Evolutionary conservation across 2,888 invertebrate genomes (phyloP).

Genomic region (Metallyticus violacea): DNA sequence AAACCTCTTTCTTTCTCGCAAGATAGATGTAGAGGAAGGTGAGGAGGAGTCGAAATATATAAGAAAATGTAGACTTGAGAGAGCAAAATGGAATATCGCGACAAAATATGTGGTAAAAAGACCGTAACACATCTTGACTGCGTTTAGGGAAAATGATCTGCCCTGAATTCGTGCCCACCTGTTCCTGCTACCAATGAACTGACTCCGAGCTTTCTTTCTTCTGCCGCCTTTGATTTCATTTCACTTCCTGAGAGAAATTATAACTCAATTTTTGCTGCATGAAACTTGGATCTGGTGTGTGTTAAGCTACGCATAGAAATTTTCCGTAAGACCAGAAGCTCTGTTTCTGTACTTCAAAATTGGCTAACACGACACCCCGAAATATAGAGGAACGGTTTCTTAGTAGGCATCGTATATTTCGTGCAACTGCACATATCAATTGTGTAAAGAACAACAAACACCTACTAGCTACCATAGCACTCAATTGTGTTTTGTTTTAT

Average conservation of each 20-base stretch:
- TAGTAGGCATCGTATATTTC: too few relatives aligned
- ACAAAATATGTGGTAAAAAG: neutral
- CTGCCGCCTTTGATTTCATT: neutral
- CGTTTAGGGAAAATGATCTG: neutral
- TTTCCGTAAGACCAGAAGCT: too few relatives aligned
- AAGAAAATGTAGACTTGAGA: neutral
- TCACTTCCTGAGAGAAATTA: neutral
- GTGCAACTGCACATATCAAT: too few relatives aligned
- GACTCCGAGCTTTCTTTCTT: neutral
- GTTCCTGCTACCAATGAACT: neutral
- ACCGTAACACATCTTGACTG: neutral
- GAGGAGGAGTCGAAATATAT: neutral
- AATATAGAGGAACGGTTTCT: too few relatives aligned
- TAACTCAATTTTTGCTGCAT: too few relatives aligned
- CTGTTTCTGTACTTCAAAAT: too few relatives aligned
- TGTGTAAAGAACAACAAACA: too few relatives aligned
- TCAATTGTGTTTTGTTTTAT: too few relatives aligned
- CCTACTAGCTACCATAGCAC: too few relatives aligned
- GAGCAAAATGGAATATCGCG: slow-evolving; percentile 10
- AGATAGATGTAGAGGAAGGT: neutral
- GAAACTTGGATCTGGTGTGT: too few relatives aligned
- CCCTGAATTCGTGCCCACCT: neutral
- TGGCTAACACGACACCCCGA: too few relatives aligned
- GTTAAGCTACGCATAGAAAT: too few relatives aligned
- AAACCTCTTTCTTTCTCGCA: neutral